These are phyloP conservation scores for Acrocyrtus sp. DNA, from an alignment of 2,888 invertebrate genomes.

Conservation along the genomic window DNA sequence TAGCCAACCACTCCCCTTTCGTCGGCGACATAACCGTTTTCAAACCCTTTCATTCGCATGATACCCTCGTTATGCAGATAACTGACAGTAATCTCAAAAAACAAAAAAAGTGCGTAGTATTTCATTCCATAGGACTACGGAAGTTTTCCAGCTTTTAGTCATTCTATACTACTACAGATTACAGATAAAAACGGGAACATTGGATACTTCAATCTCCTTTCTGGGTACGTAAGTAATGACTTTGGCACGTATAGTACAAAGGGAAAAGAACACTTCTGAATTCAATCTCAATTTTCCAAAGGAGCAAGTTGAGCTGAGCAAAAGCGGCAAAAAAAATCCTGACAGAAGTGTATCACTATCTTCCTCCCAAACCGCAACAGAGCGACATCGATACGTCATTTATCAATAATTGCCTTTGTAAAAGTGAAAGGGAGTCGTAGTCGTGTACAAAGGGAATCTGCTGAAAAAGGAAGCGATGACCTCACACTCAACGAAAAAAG, in stretches of 20 bases:
- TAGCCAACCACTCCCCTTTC: too few relatives aligned
- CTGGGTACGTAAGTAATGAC: not conserved
- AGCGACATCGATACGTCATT: not conserved
- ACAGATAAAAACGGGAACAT: too few relatives aligned
- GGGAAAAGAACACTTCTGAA: not conserved
- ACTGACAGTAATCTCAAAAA: too few relatives aligned
- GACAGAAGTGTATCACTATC: not conserved
- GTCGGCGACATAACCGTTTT: too few relatives aligned
- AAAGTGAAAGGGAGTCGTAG: slow-evolving; percentile 33
- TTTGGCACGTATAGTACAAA: not conserved
- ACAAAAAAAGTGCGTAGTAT: too few relatives aligned
- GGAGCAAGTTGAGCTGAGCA: not conserved
- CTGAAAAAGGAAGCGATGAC: slow-evolving; percentile 30
- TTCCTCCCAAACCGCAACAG: not conserved
- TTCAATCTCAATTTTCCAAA: not conserved
- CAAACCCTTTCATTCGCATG: too few relatives aligned
- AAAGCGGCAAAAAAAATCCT: not conserved
- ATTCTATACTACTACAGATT: too few relatives aligned
- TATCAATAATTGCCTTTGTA: not conserved
- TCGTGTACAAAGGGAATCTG: not conserved
- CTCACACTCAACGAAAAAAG: not conserved
- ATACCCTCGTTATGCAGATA: too few relatives aligned
- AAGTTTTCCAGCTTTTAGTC: too few relatives aligned
- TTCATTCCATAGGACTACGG: too few relatives aligned
- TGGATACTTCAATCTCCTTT: too few relatives aligned